Conservation (phyloP, 2,797 vertebrate species). For the Petrocephalus sullivani region DNA sequence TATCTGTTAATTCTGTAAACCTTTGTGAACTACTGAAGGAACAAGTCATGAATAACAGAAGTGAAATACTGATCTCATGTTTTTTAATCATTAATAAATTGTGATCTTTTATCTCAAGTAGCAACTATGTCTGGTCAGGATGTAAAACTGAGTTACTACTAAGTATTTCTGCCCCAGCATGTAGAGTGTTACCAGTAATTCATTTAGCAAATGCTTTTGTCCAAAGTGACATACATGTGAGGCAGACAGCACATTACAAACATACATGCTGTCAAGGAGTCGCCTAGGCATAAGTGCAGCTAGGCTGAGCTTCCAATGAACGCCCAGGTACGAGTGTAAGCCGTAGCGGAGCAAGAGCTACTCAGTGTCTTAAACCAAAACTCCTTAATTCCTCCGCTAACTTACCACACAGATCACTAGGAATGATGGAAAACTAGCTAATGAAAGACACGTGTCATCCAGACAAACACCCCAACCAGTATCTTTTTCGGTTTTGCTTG, state of each 20-base stretch:
- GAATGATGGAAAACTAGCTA: background rate
- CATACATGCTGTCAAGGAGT: background rate
- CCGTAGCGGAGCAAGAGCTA: background rate
- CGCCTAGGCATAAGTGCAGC: background rate
- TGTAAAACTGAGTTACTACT: background rate
- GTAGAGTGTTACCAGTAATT: background rate
- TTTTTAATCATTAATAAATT: too few species aligned
- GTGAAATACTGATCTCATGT: too few species aligned
- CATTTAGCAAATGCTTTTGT: background rate
- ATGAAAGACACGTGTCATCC: background rate
- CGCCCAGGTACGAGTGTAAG: background rate
- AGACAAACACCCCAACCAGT: background rate
- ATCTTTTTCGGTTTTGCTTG: background rate
- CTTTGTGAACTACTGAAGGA: too few species aligned
- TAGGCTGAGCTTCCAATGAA: background rate
- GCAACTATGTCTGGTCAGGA: background rate
- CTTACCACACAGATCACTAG: background rate
- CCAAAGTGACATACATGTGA: background rate
- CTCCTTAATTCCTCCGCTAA: background rate
- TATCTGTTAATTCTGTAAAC: too few species aligned
- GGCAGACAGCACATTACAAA: background rate
- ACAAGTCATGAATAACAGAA: too few species aligned
- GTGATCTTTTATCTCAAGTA: background rate
- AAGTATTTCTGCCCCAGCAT: background rate
- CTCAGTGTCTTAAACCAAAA: background rate